A percentile compares a stretch with the other conserved stretches of the same genome.
These are phyloP conservation scores for Apamea crenata DNA, from an alignment of 2,888 invertebrate genomes.

Conservation along the genomic window DNA sequence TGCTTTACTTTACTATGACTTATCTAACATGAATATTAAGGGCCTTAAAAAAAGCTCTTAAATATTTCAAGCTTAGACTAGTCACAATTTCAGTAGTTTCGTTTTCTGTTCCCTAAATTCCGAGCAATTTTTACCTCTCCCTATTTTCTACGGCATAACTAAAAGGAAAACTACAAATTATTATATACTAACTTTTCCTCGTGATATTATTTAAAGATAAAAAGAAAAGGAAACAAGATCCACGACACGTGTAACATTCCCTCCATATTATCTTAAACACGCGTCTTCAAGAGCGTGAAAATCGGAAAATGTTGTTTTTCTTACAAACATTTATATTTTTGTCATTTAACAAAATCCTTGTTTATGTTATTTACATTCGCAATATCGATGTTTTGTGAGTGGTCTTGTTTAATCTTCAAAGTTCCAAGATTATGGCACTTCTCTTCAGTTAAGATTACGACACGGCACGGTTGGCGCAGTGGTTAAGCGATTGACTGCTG, in stretches of 20 bases:
- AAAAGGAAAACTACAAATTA: not conserved
- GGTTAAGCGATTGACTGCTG: too few relatives aligned
- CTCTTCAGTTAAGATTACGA: too few relatives aligned
- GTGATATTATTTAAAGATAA: not conserved
- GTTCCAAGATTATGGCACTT: not conserved
- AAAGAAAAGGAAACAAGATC: not conserved
- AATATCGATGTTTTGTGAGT: not conserved
- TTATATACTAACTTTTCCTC: not conserved
- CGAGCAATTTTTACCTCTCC: too few relatives aligned
- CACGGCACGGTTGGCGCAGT: too few relatives aligned
- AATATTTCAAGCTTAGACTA: not conserved
- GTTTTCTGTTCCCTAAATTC: not conserved
- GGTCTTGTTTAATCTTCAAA: not conserved
- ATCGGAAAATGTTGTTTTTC: not conserved
- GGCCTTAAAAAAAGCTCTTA: not conserved
- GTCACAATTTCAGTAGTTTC: not conserved
- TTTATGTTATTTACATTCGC: not conserved
- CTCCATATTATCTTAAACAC: conserved; percentile 12
- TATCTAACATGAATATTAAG: not conserved
- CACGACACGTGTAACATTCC: not conserved
- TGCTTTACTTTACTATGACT: not conserved
- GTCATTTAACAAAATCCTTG: not conserved
- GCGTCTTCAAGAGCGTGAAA: not conserved
- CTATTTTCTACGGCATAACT: not conserved
- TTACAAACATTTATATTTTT: not conserved